Evolutionary conservation across 2,113 vertebrate genomes (phyloP), one percentile per base, ranked within the genome.

Genomic region (Spermophilus dauricus): DNA sequence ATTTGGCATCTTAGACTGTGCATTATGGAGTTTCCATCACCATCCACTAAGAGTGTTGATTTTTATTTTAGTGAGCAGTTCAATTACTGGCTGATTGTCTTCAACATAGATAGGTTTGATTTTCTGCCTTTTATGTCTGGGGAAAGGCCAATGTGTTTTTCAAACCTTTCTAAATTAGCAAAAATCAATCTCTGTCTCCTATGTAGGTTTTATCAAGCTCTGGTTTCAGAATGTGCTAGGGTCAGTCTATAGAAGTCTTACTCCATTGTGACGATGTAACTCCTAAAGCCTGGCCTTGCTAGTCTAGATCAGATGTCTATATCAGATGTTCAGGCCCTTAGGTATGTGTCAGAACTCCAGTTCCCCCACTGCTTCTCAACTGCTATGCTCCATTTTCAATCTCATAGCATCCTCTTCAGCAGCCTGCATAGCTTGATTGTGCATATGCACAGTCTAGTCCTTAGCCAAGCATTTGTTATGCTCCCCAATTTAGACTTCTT

Each of bases 61-160:
- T 78, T 94, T 51, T 83, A 56, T 78, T 87, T 61, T 42, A 87
- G 22, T 92, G 34, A 17, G 26, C 28, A 96, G 30, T 37, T 77
- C 17, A 92, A 10, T 61, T 69, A 32, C 37, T 80, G 11, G 34
- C 1, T 86, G 30, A 42, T 93, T 42, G 65, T 13, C 32, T 48
- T 63, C 30, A 87, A 81, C 14, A 32, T 37, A 30, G 42, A 86
- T 30, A 61, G 9, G 16, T 26, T 58, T 96, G 30, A 89, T 76
- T 80, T 58, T 34, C 20, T 61, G 22, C 16, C 26, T 30, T 63
- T 76, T 81, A 34, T 67, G 32, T 30, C 16, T 87, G 9, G 18
- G 22, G 73, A 92, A 94, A 91, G 5, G 1, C 6, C 28, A 56
- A 0, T 18, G 30, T 53, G 12, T 69, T 73, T 75, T 63, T 56